phyloP scores from a whole-genome alignment of 2,113 vertebrate species.

The Glaucidium brasilianum region DNA sequence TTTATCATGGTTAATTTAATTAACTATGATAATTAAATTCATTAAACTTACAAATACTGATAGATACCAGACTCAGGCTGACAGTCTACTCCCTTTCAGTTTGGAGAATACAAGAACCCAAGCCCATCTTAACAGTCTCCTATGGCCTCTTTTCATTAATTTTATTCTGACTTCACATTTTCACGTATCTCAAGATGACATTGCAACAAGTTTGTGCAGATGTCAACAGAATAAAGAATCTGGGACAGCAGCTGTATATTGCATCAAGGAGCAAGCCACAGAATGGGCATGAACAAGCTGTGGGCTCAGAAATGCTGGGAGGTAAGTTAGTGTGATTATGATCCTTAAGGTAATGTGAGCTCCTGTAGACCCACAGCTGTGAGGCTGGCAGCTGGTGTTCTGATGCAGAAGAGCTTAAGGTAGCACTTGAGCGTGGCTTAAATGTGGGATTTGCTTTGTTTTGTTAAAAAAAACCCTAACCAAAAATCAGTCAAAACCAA shows the following conservation, averaged over 20 bases:
- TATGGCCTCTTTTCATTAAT: not conserved
- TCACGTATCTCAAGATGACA: conserved; percentile 66
- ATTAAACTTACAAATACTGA: not conserved
- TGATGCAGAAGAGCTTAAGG: not conserved
- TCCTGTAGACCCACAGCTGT: not conserved
- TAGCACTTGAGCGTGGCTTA: not conserved
- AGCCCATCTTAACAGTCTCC: not conserved
- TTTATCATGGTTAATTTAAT: not conserved
- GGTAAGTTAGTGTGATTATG: not conserved
- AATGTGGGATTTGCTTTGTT: not conserved
- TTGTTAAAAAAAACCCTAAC: not conserved
- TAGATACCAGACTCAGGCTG: not conserved
- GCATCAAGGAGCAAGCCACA: conserved; percentile 72
- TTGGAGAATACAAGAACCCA: not conserved
- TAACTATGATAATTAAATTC: not conserved
- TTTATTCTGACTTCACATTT: not conserved
- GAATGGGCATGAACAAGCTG: not conserved
- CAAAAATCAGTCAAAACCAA: not conserved
- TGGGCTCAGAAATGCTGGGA: not conserved
- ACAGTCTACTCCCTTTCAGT: not conserved
- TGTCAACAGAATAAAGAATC: conserved; percentile 81
- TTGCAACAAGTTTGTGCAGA: conserved; percentile 83
- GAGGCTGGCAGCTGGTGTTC: not conserved
- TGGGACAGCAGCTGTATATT: conserved; percentile 79
- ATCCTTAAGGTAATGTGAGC: not conserved